Evolutionary conservation across 2,113 vertebrate genomes (phyloP).

Genomic region (Nicator chloris): DNA sequence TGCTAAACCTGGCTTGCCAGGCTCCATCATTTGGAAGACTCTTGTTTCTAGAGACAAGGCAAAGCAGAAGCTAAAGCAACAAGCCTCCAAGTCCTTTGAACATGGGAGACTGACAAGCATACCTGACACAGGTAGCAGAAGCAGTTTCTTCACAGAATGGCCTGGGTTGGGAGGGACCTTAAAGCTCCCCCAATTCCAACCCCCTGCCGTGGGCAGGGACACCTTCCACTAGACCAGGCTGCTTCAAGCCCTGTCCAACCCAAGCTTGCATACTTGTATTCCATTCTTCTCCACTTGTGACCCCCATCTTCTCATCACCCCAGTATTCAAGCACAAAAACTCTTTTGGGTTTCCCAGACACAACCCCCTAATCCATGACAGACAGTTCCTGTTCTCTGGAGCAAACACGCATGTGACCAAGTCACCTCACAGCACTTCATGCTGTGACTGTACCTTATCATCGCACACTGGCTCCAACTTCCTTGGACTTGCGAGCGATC

Average conservation of each 20-base stretch:
- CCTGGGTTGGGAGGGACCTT: not conserved
- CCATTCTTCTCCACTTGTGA: not conserved
- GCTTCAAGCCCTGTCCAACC: not conserved
- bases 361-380: not conserved
- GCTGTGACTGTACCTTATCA: not conserved
- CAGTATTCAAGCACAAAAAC: not conserved
- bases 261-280: not conserved
- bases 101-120: fast-evolving
- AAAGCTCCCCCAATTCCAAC: not conserved
- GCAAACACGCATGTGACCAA: fast-evolving
- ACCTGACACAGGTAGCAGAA: not conserved
- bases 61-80: not conserved
- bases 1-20: not conserved
- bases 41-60: not conserved
- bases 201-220: not conserved
- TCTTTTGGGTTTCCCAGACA: not conserved
- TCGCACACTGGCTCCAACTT: fast-evolving
- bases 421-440: fast-evolving
- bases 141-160: not conserved
- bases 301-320: not conserved
- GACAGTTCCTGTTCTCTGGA: not conserved
- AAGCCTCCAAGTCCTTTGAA: not conserved
- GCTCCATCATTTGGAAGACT: not conserved
- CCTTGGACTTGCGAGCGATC: not conserved
- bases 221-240: not conserved